These are phyloP conservation scores for Chaenocephalus aceratus DNA, from an alignment of 2,113 vertebrate species.

Conservation along the genomic window DNA sequence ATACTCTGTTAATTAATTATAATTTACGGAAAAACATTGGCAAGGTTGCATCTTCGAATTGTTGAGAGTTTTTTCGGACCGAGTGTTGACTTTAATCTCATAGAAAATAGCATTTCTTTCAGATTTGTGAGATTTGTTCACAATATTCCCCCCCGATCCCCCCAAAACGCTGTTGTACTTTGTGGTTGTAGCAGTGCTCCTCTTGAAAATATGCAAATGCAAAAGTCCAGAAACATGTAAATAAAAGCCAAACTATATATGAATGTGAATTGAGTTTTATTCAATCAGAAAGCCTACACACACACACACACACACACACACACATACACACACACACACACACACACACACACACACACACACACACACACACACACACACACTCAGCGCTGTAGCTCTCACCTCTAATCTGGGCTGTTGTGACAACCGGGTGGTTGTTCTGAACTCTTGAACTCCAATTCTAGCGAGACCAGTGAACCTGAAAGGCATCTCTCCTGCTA, in stretches of 20 bases:
- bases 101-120: no score
- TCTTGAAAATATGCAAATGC: not conserved
- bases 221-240: not conserved
- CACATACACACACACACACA: not conserved
- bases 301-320: not conserved
- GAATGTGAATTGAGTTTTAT: constrained; percentile 7
- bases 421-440: constrained; percentile 43
- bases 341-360: not conserved
- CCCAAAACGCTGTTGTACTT: no score
- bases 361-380: not conserved
- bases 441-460: constrained; percentile 48
- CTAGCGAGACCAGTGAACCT: constrained; percentile 23
- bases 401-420: constrained; percentile 51
- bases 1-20: no score
- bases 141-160: no score
- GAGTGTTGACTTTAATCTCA: no score
- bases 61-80: no score
- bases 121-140: no score
- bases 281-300: constrained; percentile 20
- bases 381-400: constrained; percentile 6
- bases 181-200: no score
- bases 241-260: constrained; percentile 17
- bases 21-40: no score
- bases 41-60: no score
- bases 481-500: constrained; percentile 43